Evolutionary conservation across 2,797 vertebrate species (phyloP).

Genomic region (Lacerta agilis): DNA sequence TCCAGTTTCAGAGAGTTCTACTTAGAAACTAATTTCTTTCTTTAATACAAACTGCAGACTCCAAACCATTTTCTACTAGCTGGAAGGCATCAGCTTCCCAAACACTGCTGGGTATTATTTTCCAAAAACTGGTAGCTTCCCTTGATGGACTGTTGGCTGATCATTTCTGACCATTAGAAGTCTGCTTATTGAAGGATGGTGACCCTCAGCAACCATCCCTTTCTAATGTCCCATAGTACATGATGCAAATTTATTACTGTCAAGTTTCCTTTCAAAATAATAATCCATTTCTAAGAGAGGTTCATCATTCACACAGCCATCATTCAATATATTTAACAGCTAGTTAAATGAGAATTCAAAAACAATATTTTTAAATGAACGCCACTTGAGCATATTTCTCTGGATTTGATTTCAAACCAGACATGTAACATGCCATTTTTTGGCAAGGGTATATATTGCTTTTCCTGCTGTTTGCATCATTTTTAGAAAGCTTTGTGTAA

Average conservation of each 20-base stretch:
- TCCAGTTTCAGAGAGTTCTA: background rate
- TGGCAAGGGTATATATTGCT: constrained; percentile 58
- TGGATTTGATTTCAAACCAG: constrained; percentile 66
- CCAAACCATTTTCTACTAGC: no score
- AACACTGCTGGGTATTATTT: background rate
- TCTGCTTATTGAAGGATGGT: background rate
- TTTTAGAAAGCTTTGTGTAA: constrained; percentile 57
- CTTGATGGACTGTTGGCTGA: background rate
- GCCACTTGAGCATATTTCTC: constrained; percentile 59
- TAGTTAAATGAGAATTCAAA: constrained; percentile 57
- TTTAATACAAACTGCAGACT: background rate
- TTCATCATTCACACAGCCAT: background rate
- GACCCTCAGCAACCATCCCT: background rate
- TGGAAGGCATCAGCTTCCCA: background rate
- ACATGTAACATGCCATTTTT: constrained; percentile 64
- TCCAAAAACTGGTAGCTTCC: background rate
- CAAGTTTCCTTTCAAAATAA: background rate
- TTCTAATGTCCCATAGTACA: background rate
- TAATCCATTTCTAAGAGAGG: background rate
- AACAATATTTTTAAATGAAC: constrained; percentile 52
- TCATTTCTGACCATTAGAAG: background rate
- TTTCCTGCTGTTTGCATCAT: constrained; percentile 3
- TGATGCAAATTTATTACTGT: background rate
- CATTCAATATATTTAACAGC: background rate
- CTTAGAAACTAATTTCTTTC: background rate